Percentiles rank a stretch among this genome's conserved stretches.
These are phyloP conservation scores for Caenorhabditis inopinata DNA, from an alignment of 1,140 invertebrate genomes.

Conservation along the genomic window DNA sequence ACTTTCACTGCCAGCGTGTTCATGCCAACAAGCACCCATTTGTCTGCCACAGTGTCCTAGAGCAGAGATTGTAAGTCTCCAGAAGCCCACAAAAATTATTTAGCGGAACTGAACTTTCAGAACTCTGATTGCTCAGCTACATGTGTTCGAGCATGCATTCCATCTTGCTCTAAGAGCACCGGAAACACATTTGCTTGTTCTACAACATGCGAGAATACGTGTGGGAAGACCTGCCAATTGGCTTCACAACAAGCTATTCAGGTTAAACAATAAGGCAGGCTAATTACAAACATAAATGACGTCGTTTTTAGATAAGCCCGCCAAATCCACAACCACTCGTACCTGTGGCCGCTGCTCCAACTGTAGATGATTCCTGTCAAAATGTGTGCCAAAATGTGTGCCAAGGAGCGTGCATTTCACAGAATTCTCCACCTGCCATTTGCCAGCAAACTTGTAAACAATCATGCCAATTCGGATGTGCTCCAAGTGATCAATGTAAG, in stretches of 20 bases:
- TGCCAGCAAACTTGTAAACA: conserved; percentile 27
- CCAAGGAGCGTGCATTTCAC: conserved; percentile 14
- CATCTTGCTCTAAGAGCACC: conserved; percentile 11
- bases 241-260: conserved; percentile 35
- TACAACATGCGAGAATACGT: conserved; percentile 21
- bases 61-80: conserved; percentile 11
- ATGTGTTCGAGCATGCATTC: conserved; percentile 31
- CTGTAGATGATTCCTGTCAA: background rate
- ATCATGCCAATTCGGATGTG: conserved; percentile 34
- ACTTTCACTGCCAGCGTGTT: conserved; percentile 25
- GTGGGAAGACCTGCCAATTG: conserved; percentile 16
- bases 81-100: background rate
- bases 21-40: conserved; percentile 32
- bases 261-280: background rate
- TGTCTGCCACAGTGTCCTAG: conserved; percentile 32
- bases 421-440: conserved; percentile 19
- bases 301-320: conserved; percentile 1
- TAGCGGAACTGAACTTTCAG: background rate
- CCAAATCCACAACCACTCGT: conserved; percentile 24
- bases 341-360: conserved; percentile 14
- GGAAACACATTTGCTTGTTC: conserved; percentile 4
- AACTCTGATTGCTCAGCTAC: conserved; percentile 29
- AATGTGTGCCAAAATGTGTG: conserved; percentile 36
- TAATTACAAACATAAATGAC: too few relatives aligned
- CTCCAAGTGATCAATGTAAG: background rate